Percentiles rank a stretch among this genome's conserved stretches.
Conservation (phyloP, 30 jellyfish, hydroid and myxozoan genomes). For the Sanderia malayensis region DNA sequence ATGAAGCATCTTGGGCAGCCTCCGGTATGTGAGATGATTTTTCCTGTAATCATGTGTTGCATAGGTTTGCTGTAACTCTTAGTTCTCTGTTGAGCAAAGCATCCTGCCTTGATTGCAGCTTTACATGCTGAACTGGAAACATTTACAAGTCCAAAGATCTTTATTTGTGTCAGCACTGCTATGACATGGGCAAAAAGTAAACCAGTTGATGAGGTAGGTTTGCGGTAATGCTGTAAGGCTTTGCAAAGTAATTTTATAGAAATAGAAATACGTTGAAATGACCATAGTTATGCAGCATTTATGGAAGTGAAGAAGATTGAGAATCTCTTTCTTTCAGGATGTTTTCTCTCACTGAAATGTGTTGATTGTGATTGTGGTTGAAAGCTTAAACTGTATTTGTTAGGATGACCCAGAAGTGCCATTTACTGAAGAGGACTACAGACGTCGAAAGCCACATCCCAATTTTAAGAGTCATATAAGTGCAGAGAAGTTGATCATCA, state of each 20-base stretch:
- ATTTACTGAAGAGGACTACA: slow-evolving; percentile 93
- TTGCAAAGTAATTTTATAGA: too few species aligned
- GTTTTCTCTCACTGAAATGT: too few species aligned
- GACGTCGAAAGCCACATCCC: slow-evolving; percentile 92
- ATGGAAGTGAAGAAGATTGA: too few species aligned
- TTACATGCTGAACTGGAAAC: slow-evolving; percentile 76
- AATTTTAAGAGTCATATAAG: slow-evolving; percentile 86
- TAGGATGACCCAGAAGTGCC: slow-evolving; percentile 98
- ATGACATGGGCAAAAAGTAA: slow-evolving; percentile 93
- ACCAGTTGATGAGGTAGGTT: slow-evolving; percentile 84
- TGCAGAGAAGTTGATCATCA: slow-evolving; percentile 83
- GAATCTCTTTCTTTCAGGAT: too few species aligned
- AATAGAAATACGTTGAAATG: too few species aligned
- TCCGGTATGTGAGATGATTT: slow-evolving; percentile 82
- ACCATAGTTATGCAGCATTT: too few species aligned
- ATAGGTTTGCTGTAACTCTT: too few species aligned
- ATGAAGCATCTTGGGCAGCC: slow-evolving; percentile 94
- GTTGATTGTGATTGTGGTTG: too few species aligned
- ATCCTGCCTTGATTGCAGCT: slow-evolving; percentile 46
- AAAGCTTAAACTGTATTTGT: too few species aligned
- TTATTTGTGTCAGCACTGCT: slow-evolving; percentile 83
- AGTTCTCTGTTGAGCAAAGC: too few species aligned
- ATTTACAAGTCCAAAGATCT: slow-evolving; percentile 58
- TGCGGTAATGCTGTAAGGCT: too few species aligned
- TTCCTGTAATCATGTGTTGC: too few species aligned